A percentile compares a stretch with the other conserved stretches of the same genome.
phyloP scores from a whole-genome alignment of 2,797 vertebrate species.

The Sebastes vulpes region DNA sequence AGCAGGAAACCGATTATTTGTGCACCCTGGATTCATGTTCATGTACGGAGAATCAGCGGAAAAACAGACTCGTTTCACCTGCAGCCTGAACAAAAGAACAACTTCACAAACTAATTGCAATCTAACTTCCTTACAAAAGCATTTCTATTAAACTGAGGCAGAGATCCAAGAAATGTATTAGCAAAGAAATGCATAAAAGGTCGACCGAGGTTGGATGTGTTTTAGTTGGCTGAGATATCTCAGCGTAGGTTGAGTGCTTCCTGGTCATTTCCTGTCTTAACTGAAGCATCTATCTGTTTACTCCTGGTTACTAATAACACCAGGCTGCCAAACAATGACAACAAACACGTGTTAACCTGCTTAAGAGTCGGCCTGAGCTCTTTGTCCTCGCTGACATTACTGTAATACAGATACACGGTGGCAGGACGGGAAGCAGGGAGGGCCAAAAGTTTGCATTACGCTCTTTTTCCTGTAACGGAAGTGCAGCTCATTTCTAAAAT shows the following conservation, averaged over 20 bases:
- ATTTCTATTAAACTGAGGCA: neutral
- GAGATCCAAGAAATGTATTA: neutral
- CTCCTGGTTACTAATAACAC: conserved; percentile 7
- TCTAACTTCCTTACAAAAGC: neutral
- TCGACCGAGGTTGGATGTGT: neutral
- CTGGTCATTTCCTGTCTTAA: conserved; percentile 17
- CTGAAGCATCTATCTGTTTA: conserved; percentile 11
- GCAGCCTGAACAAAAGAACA: neutral
- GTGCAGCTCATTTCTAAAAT: neutral
- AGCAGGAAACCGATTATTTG: conserved; percentile 16
- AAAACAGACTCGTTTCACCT: neutral
- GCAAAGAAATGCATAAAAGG: neutral
- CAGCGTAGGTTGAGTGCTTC: no score
- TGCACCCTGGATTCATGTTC: neutral
- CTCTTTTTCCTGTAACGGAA: neutral
- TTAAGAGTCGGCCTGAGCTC: conserved; percentile 52
- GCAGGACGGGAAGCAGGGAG: neutral
- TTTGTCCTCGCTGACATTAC: conserved; percentile 60
- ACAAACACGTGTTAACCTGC: conserved; percentile 37
- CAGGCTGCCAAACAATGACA: conserved; percentile 13
- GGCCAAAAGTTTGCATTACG: neutral
- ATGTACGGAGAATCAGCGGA: neutral
- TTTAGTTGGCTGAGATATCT: neutral
- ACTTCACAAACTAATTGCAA: no score
- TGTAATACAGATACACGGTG: neutral